Evolutionary conservation across 2,888 invertebrate species (phyloP).

Genomic region (Teinopalpus imperialis): DNA sequence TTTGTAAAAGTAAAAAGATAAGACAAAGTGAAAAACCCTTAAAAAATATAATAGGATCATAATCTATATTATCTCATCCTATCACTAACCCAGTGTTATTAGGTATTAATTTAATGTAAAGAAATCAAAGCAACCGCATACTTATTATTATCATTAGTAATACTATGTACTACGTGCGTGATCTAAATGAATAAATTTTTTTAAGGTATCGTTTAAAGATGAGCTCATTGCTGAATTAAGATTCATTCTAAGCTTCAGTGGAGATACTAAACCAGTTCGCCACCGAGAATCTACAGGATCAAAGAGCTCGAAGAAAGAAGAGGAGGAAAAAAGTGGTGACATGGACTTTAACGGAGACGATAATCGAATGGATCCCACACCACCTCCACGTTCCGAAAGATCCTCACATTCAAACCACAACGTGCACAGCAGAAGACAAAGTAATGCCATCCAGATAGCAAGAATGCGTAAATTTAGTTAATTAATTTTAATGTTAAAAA

Average conservation of each 20-base stretch:
- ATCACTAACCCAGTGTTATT: too few species aligned
- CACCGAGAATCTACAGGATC: slow-evolving; percentile 68
- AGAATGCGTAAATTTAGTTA: slow-evolving; percentile 61
- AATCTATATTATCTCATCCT: too few species aligned
- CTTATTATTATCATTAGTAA: too few species aligned
- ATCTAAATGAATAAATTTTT: slow-evolving; percentile 31
- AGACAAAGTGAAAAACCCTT: too few species aligned
- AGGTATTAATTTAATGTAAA: too few species aligned
- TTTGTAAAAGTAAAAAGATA: too few species aligned
- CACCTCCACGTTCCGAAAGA: slow-evolving; percentile 59
- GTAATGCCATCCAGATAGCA: slow-evolving; percentile 69
- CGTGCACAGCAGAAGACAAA: slow-evolving; percentile 64
- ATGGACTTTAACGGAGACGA: slow-evolving; percentile 43
- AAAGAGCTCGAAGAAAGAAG: slow-evolving; percentile 46
- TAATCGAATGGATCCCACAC: slow-evolving; percentile 43
- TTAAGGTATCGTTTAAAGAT: slow-evolving; percentile 84
- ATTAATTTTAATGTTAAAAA: too few species aligned
- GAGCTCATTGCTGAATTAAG: slow-evolving; percentile 87
- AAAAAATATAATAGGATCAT: too few species aligned
- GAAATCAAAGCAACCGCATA: too few species aligned
- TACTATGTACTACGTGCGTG: too few species aligned
- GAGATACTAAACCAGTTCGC: slow-evolving; percentile 85
- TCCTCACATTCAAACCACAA: slow-evolving; percentile 65
- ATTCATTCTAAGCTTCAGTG: slow-evolving; percentile 87
- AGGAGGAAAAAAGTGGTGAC: slow-evolving; percentile 42